Base-by-base conservation (phyloP, 2,888 invertebrate species). In the Anoplius nigerrimus region DNA sequence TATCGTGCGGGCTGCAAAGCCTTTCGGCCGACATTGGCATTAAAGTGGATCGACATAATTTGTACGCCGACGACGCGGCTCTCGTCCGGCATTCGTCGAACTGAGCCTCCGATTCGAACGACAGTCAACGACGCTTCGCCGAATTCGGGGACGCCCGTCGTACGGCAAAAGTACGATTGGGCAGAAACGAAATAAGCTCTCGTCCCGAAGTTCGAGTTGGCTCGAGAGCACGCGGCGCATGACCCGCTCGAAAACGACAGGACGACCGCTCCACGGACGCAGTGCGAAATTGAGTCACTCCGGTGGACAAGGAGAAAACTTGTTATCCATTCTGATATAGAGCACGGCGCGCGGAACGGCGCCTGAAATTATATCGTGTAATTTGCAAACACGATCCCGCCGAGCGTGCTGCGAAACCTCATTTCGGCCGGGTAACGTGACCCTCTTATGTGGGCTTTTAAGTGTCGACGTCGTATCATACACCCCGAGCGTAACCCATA, bases 351-450 rank as follows among this genome's bases (percentile, higher is more conserved):
- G 13, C 8, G 18, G n/a, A 57, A 57, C 0, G 24, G 34, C 21
- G 34, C 52, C 24, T 16, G 34, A 52, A 75, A 72, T 64, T 62
- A 61, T 43, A 64, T 65, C 54, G 20, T 52, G 58, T 21, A 71
- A 71, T 68, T 70, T 73, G 58, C 63, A 66, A 64, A 66, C 58
- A 27, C 54, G 51, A 34, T 20, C 66, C 24, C 43, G 51, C 5
- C 21, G 52, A 45, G 46, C 24, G 43, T 56, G 34, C 55, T n/a
- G 45, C 53, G 66, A 66, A 71, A 75, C 68, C 71, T 72, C 66
- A 70, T 77, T 75, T 72, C 54, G 59, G 45, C 6, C 62, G 16
- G 18, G 27, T 45, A 63, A 79, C 78, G 61, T 74, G 74, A 61
- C 70, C 70, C 58, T 67, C 65, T 70, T 58, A 16, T 34, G 52